A percentile compares a stretch with the other conserved stretches of the same genome.
Evolutionary conservation across 2,888 invertebrate genomes (phyloP).

Genomic region (Habrosyne pyritoides): DNA sequence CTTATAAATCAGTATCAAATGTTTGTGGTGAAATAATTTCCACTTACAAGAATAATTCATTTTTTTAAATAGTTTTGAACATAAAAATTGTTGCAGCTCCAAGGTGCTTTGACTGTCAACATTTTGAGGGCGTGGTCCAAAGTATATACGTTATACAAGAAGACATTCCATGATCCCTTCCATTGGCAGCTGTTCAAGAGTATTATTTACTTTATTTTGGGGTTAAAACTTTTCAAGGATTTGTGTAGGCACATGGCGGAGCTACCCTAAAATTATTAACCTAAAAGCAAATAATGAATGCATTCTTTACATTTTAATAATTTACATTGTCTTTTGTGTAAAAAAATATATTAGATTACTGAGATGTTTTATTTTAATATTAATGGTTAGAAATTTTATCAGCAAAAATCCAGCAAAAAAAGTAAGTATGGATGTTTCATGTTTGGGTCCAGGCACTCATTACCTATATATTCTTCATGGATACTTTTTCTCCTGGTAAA

Average conservation of each 20-base stretch:
- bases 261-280: neutral
- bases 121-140: constrained; percentile 22
- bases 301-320: neutral
- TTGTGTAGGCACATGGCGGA: constrained; percentile 36
- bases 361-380: no score
- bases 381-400: no score
- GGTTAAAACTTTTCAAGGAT: constrained; percentile 55
- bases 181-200: constrained; percentile 52
- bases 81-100: neutral
- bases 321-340: no score
- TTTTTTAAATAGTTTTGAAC: neutral
- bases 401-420: no score
- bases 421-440: no score
- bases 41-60: no score
- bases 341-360: no score
- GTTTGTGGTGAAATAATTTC: no score
- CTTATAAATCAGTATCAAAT: no score
- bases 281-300: neutral
- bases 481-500: no score
- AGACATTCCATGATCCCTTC: constrained; percentile 37
- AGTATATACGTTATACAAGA: constrained; percentile 33
- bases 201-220: constrained; percentile 46
- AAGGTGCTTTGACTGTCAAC: constrained; percentile 13
- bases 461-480: no score
- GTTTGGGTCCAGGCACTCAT: no score